These are phyloP conservation scores for Trichomalopsis sarcophagae DNA, from an alignment of 1,140 invertebrate species.

Conservation along the genomic window DNA sequence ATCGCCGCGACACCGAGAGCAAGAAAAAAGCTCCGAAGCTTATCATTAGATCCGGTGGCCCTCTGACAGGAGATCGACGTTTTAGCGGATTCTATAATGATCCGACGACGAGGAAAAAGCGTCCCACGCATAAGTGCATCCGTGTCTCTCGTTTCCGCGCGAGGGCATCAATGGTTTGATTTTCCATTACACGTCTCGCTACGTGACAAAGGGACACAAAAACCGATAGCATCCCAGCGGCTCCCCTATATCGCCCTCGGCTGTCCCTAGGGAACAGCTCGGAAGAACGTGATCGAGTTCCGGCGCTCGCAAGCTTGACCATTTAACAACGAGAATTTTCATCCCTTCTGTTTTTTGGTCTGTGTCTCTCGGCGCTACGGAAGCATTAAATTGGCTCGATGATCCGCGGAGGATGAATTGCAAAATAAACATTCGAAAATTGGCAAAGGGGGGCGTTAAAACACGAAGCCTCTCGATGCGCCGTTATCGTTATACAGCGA, in stretches of 20 bases:
- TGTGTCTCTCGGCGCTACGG: too few relatives aligned
- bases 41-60: constrained; percentile 3
- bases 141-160: neutral
- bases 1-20: constrained; percentile 52
- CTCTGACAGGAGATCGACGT: neutral
- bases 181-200: neutral
- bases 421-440: neutral
- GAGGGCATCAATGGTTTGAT: neutral
- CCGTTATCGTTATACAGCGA: neutral
- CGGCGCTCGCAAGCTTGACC: neutral
- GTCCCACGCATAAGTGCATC: neutral
- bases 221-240: neutral
- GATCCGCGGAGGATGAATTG: too few relatives aligned
- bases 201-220: neutral
- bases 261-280: neutral
- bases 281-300: too few relatives aligned
- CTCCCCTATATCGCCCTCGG: neutral
- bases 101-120: neutral
- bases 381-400: too few relatives aligned
- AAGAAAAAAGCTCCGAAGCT: neutral
- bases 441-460: neutral
- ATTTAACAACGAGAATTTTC: neutral
- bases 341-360: too few relatives aligned
- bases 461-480: too few relatives aligned
- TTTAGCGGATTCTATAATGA: constrained; percentile 13